Evolutionary conservation across 2,113 vertebrate species (phyloP).

Genomic region (Beaufortia kweichowensis): DNA sequence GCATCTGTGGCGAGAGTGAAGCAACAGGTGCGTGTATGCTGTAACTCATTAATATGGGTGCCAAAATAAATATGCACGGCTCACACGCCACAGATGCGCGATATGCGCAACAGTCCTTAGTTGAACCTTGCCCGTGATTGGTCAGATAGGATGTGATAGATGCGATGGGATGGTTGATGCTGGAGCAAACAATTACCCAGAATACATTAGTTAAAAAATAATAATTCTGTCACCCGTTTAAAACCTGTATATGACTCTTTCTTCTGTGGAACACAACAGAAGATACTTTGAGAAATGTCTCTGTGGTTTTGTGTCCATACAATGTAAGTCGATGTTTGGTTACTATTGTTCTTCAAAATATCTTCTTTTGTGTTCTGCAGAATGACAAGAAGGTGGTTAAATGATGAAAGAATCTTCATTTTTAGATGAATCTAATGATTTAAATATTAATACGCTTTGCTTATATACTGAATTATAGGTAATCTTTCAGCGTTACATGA

Average conservation of each 20-base stretch:
- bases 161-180: background rate
- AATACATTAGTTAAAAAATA: background rate
- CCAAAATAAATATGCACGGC: background rate
- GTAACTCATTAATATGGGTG: background rate
- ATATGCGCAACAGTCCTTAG: background rate
- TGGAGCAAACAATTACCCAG: conserved; percentile 6
- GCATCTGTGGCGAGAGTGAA: background rate
- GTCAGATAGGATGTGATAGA: background rate
- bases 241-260: too few species aligned
- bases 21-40: background rate
- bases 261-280: too few species aligned
- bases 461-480: background rate
- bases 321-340: too few species aligned
- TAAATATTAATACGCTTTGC: too few species aligned
- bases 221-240: too few species aligned
- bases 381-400: too few species aligned
- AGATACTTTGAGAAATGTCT: too few species aligned
- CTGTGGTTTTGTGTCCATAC: too few species aligned
- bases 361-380: too few species aligned
- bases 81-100: background rate
- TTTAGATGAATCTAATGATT: too few species aligned
- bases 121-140: background rate
- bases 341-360: too few species aligned
- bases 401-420: too few species aligned
- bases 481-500: background rate